Base-by-base conservation (phyloP, 1,140 invertebrate genomes). In the Macrobrachium nipponense region DNA sequence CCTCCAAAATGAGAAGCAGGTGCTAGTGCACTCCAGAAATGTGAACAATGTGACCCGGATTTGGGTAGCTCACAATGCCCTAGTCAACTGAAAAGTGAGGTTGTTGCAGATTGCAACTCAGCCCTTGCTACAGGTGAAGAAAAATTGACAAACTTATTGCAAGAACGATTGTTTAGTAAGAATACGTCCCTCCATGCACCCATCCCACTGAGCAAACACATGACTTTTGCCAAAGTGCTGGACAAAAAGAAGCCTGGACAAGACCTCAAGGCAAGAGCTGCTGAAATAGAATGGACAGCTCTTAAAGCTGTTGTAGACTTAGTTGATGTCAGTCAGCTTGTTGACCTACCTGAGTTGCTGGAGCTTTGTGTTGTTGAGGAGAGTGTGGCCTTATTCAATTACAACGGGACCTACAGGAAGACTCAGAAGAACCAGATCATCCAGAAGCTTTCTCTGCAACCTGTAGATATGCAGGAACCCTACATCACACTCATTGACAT, bases 21-120 rank as follows among this genome's bases (percentile, higher is more conserved):
- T 77, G 73, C 15, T 77, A 23, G n/a, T 77, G 73, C 73, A 77
- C 20, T 77, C 73, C 73, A 77, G 73, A 77, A 77, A 77, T 77
- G 75, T 77, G 75, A 77, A 77, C 20, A 77, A 77, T 36, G 75
- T 77, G 75, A 14, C 75, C 12, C 75, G 75, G 75, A 77, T 17
- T 44, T 44, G 43, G 75, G 20, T 44, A 44, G 75, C n/a, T 77
- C 75, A 77, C 43, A 77, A 77, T 44, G 5, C 75, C 75, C 75
- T 77, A 11, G 75, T 44, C 12, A 77, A 23, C 15, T 23, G 75
- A 77, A 77, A 14, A 44, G 58, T 51, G 73, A 77, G 73, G 12
- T 77, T 23, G 20, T 77, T 77, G 73, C 44, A 44, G 44, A 44
- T 23, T 77, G 36, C 73, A 77, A 77, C 73, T 23, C 73, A 2